phyloP scores from a whole-genome alignment of 1,140 invertebrate genomes.

The Antheraea pernyi region DNA sequence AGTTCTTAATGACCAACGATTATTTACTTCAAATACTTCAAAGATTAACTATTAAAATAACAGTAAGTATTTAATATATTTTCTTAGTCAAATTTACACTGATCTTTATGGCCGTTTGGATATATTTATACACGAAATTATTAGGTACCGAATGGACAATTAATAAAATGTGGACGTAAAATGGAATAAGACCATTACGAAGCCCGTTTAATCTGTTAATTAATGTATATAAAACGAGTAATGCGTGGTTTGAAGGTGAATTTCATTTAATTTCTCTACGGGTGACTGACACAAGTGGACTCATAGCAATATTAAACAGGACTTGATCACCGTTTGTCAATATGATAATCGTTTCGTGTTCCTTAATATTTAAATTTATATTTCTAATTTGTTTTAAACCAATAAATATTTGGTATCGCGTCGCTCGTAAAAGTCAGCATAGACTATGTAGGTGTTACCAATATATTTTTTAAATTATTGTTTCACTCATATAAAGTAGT shows the following conservation, averaged over 20 bases:
- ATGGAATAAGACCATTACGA: conserved; percentile 35
- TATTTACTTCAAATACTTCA: not conserved
- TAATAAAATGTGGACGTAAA: conserved; percentile 41
- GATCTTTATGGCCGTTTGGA: conserved; percentile 1
- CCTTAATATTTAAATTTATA: conserved; percentile 58
- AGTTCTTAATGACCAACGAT: not conserved
- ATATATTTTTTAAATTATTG: conserved; percentile 16
- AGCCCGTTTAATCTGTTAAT: conserved; percentile 15
- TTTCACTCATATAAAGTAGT: too few relatives aligned
- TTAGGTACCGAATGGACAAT: conserved; percentile 16
- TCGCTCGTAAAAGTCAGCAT: conserved; percentile 50
- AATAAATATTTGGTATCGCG: conserved; percentile 54
- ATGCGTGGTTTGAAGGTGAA: not conserved
- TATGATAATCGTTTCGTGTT: conserved; percentile 36
- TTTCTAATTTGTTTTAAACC: conserved; percentile 54
- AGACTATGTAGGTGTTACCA: conserved; percentile 39
- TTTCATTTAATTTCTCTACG: conserved; percentile 17
- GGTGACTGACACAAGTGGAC: not conserved
- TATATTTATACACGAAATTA: conserved; percentile 3
- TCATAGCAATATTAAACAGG: conserved; percentile 41
- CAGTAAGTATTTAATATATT: not conserved
- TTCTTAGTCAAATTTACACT: not conserved
- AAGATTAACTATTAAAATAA: not conserved
- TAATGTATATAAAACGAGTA: not conserved
- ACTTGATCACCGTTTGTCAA: conserved; percentile 44